Evolutionary conservation across 2,113 vertebrate genomes (phyloP), one percentile per base, ranked within the genome.

Genomic region (Xenopus laevis): DNA sequence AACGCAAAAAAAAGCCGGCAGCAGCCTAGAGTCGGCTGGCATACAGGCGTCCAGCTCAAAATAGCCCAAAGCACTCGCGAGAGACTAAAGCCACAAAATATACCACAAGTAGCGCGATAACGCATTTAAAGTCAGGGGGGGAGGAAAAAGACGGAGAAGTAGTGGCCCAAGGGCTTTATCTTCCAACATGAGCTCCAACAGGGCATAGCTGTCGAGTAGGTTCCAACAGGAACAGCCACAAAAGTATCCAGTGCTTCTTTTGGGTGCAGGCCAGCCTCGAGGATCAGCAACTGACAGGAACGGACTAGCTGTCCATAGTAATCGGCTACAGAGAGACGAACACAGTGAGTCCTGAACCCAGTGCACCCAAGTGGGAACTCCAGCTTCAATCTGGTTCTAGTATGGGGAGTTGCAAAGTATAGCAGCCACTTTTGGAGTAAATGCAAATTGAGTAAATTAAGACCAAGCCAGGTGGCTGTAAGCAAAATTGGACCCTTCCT

Each of bases 381-480:
- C 93, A 21, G 93, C 86, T 79, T 92, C 91, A 16, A 98, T 88
- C 80, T 94, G 92, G 80, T n/a, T 96, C 96, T 83, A 97, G 89
- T 82, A 98, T 97, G n/a, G 81, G 95, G 95, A 15, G 95, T n/a
- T 97, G 89, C 97, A n/a, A 95, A 98, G 82, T 73, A 98, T 88
- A 12, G 97, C 91, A 80, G 94, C 93, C 81, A 96, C 91, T 83
- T 97, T 98, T 12, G 96, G 96, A 0, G 95, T 95, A 89, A 94
- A 96, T 74, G 96, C 95, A 80, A n/a, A 98, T 97, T 68, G 95
- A 93, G 68, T 98, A 97, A 72, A 98, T 96, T 23, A 98, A n/a
- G n/a, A 95, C 96, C 96, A 97, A 50, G 96, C 96, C 78, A 98
- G 84, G 88, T 98, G 95, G 10, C 95, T 94, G 83, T 95, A 98